Conservation (phyloP, 2,888 invertebrate genomes). For the Endotricha flammealis region DNA sequence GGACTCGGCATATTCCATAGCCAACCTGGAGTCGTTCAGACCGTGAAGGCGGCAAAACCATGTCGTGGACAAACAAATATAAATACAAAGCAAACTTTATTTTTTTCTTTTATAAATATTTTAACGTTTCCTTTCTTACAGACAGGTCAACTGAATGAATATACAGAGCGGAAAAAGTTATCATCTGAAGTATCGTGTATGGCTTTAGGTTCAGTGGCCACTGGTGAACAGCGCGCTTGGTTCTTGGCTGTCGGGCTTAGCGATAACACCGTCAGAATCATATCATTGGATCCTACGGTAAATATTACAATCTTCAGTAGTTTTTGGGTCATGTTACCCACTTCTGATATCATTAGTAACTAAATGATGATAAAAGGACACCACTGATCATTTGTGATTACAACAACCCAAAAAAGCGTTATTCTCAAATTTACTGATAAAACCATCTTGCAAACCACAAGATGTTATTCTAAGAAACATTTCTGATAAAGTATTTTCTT, state of each 20-base stretch:
- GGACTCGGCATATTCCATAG: constrained; percentile 86
- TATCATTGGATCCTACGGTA: constrained; percentile 95
- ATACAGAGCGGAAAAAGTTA: constrained; percentile 97
- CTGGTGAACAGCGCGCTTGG: constrained; percentile 96
- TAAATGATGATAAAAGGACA: constrained; percentile 77
- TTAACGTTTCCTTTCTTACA: constrained; percentile 55
- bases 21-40: constrained; percentile 83
- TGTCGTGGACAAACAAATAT: constrained; percentile 76
- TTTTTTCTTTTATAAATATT: constrained; percentile 12
- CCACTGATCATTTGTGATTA: constrained; percentile 73
- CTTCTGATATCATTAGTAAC: neutral
- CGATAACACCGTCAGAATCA: constrained; percentile 97
- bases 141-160: constrained; percentile 99
- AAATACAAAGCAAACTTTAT: constrained; percentile 6
- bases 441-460: neutral
- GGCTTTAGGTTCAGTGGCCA: constrained; percentile 96
- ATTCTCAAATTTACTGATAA: constrained; percentile 60
- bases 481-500: constrained; percentile 12
- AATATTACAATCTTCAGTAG: constrained; percentile 31
- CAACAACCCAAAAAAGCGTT: constrained; percentile 72
- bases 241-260: constrained; percentile 97
- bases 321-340: neutral
- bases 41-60: constrained; percentile 84
- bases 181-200: constrained; percentile 98
- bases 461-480: neutral